Conservation (phyloP, 2,888 invertebrate genomes). For the Thera britannica region DNA sequence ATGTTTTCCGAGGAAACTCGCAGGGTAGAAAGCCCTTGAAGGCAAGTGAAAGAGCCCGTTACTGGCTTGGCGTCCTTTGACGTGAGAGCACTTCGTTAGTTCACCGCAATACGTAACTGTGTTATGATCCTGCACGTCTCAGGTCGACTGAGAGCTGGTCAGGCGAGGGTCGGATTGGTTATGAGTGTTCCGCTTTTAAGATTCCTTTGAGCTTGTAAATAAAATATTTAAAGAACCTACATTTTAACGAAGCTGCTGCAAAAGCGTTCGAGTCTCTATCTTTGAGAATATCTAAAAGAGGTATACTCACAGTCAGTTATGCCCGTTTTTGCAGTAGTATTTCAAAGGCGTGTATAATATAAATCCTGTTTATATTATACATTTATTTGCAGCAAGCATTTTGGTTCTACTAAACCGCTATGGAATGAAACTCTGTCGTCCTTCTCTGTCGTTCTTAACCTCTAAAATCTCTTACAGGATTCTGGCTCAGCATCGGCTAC, state of each 20-base stretch:
- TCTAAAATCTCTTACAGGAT: too few species aligned
- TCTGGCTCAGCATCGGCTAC: too few species aligned
- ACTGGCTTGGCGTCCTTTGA: conserved; percentile 56
- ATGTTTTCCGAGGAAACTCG: conserved; percentile 19
- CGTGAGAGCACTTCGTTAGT: conserved; percentile 64
- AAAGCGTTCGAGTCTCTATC: background rate
- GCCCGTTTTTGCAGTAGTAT: too few species aligned
- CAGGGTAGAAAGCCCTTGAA: conserved; percentile 42
- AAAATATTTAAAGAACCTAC: background rate
- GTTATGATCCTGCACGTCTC: conserved; percentile 65
- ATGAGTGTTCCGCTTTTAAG: conserved; percentile 13
- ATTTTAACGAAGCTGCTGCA: background rate
- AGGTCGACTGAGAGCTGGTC: conserved; percentile 26
- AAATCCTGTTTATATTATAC: too few species aligned
- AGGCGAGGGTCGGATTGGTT: conserved; percentile 23
- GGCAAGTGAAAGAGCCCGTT: conserved; percentile 55
- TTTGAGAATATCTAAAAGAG: too few species aligned
- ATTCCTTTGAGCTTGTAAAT: conserved; percentile 9
- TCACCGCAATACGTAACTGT: conserved; percentile 53
- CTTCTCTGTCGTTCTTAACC: too few species aligned
- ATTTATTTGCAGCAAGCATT: too few species aligned
- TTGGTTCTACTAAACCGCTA: too few species aligned
- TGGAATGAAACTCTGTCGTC: too few species aligned
- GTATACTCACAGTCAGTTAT: too few species aligned
- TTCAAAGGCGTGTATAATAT: too few species aligned